Evolutionary conservation across 2,888 invertebrate genomes (phyloP).

Genomic region (Folsomia candida): DNA sequence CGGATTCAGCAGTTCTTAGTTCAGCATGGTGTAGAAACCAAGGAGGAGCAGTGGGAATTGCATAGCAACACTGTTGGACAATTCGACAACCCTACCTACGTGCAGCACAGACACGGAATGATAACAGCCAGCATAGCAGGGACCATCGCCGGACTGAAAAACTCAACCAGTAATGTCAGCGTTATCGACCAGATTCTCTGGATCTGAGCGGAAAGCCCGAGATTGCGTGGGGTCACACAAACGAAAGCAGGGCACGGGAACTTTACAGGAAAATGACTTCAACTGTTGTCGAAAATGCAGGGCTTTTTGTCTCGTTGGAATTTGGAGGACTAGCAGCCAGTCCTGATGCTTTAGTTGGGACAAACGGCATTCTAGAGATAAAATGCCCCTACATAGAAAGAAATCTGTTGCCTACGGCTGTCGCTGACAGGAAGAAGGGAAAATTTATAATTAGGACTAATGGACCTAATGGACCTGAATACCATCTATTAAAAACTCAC

Average conservation of each 20-base stretch:
- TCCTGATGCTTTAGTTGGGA: constrained; percentile 21
- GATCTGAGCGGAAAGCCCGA: constrained; percentile 7
- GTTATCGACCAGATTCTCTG: not conserved
- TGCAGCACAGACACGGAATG: too few species aligned
- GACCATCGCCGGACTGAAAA: not conserved
- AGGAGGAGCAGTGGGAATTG: not conserved
- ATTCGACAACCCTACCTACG: too few species aligned
- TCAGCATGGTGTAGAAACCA: not conserved
- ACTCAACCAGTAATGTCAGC: not conserved
- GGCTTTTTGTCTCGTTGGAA: constrained; percentile 15
- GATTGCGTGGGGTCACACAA: constrained; percentile 1
- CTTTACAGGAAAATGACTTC: constrained; percentile 14
- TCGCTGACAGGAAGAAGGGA: not conserved
- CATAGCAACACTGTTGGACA: constrained; percentile 4
- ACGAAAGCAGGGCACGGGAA: constrained; percentile 15
- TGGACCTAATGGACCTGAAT: not conserved
- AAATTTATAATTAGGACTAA: not conserved
- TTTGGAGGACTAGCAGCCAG: constrained; percentile 20
- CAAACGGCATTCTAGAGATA: constrained; percentile 9
- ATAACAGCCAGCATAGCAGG: not conserved
- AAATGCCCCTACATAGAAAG: constrained; percentile 18
- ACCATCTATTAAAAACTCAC: not conserved
- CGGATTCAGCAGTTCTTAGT: not conserved
- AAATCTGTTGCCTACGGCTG: not conserved
- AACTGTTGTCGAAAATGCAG: constrained; percentile 16